Conservation (phyloP, 2,113 vertebrate species). For the Gavialis gangeticus region DNA sequence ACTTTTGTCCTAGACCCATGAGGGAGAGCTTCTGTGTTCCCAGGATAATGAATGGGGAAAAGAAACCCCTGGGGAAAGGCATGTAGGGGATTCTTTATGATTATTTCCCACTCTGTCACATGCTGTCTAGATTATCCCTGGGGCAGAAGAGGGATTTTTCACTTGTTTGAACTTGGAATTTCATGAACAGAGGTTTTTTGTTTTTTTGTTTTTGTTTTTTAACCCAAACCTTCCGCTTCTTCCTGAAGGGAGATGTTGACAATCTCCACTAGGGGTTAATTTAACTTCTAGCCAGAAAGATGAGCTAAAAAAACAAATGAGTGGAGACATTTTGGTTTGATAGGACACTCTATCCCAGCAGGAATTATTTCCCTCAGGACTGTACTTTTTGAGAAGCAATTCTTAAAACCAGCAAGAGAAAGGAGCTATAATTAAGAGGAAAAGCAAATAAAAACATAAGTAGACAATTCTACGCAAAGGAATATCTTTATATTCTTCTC, state of each 20-base stretch:
- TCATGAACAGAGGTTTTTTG: background rate
- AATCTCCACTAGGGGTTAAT: background rate
- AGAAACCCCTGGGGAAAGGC: too few species aligned
- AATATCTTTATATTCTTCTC: background rate
- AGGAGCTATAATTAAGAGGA: background rate
- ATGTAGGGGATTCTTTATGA: too few species aligned
- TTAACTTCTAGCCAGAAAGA: background rate
- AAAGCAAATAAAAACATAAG: background rate
- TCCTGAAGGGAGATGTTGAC: background rate
- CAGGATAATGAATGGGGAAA: too few species aligned
- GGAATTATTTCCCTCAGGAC: background rate
- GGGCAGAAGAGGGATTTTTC: too few species aligned
- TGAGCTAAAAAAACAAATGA: background rate
- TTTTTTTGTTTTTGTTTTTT: background rate
- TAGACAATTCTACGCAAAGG: background rate
- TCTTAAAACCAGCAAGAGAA: background rate
- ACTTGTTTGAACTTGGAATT: too few species aligned
- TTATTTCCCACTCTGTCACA: too few species aligned
- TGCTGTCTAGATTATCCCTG: too few species aligned
- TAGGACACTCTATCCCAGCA: background rate
- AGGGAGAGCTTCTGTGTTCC: too few species aligned
- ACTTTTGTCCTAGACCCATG: background rate
- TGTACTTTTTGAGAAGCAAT: background rate
- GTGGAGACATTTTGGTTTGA: background rate
- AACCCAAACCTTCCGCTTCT: fast-evolving